phyloP scores from a whole-genome alignment of 1,140 invertebrate species.

The Brachionus rubens region DNA sequence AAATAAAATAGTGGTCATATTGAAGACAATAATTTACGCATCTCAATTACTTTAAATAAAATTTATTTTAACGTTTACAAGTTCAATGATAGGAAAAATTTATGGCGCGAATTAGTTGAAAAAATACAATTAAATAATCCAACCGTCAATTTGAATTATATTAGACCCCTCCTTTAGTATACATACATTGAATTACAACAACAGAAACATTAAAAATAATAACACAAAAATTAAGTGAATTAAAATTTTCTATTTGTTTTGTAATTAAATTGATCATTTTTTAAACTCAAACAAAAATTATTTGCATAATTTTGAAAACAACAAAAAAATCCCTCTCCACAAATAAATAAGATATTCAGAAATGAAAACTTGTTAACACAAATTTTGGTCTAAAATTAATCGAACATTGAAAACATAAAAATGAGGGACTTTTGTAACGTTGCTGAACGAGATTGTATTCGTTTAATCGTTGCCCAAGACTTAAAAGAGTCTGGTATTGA shows the following conservation, averaged over 20 bases:
- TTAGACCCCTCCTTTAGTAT: neutral
- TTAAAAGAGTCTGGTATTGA: slow-evolving; percentile 44
- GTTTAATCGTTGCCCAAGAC: slow-evolving; percentile 43
- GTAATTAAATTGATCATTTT: neutral
- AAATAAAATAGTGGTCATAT: too few relatives aligned
- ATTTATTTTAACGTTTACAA: neutral
- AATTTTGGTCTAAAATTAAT: too few relatives aligned
- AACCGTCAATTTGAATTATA: slow-evolving; percentile 7
- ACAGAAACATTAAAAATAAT: too few relatives aligned
- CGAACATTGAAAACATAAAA: too few relatives aligned
- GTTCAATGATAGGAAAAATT: slow-evolving; percentile 1
- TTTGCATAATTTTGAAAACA: too few relatives aligned
- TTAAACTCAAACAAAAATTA: neutral
- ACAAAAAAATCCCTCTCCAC: too few relatives aligned
- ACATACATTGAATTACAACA: too few relatives aligned
- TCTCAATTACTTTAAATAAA: too few relatives aligned
- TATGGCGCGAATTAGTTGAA: slow-evolving; percentile 31
- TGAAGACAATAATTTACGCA: too few relatives aligned
- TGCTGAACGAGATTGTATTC: slow-evolving; percentile 42
- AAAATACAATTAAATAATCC: neutral
- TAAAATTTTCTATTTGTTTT: neutral
- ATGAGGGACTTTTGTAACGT: slow-evolving; percentile 46
- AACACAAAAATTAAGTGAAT: too few relatives aligned
- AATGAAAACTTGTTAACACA: too few relatives aligned
- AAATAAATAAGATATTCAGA: too few relatives aligned